Evolutionary conservation across 2,113 vertebrate genomes (phyloP), one percentile per base, ranked within the genome.

Genomic region (Cnemophilus loriae): DNA sequence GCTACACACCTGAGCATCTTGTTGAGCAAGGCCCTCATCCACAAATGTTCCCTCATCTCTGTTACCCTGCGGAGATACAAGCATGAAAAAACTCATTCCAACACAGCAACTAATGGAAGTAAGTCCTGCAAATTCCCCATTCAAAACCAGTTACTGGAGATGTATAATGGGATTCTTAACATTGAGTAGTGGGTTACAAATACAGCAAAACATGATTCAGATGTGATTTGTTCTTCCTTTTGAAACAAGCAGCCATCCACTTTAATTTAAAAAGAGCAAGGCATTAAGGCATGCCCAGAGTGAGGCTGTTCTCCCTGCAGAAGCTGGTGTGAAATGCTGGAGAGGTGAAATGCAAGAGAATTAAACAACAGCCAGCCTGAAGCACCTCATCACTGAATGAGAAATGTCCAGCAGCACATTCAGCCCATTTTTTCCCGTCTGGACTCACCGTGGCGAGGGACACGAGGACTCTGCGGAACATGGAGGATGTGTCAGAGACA

Each of bases 381-480:
- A 59, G 50, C 46, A 21, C 32, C 63, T 82, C 61, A 11, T 27
- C 61, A 18, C 21, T 20, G 65, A 14, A 22, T 1, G 59, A 74
- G 55, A 49, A n/a, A 1, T 4, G 17, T 28, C 44, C 63, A 35
- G n/a, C 60, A 81, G 59, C 64, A 61, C 32, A 6, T 5, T n/a
- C 37, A 17, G 0, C 59, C 49, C 19, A 4, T 11, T 1, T 7
- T 2, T 21, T 12, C 30, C 71, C 52, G 49, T 6, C 81, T 13
- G 16, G 6, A 97, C 98, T 98, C 94, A 99, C 99, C 41, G 98
- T 98, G 0, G 98, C 89, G 7, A 99, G 98, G 87, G 99, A 99
- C 41, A 99, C 99, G 50, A 99, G 98, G 59, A 99, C 98, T 41
- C 99, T 98, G 94, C 98, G 98, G 93, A 99, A 99, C 98, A 98